phyloP scores from a whole-genome alignment of 2,113 vertebrate genomes.

The Ammodytes marinus region DNA sequence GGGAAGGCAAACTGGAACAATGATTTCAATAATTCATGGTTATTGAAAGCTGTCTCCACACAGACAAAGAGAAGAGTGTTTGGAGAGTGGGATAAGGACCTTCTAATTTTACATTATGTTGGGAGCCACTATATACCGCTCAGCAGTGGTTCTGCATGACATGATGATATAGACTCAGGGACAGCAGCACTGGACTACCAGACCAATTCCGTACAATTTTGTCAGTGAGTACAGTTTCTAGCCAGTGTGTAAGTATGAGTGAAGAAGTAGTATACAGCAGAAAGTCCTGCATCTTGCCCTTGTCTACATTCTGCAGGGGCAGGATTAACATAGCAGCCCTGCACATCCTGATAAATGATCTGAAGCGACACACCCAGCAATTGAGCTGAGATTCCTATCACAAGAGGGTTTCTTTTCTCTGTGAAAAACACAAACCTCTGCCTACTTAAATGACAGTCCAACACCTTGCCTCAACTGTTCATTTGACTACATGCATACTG shows the following conservation, averaged over 20 bases:
- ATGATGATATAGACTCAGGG: constrained; percentile 8
- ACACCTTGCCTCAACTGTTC: constrained; percentile 27
- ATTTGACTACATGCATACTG: constrained; percentile 27
- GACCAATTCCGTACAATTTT: constrained; percentile 31
- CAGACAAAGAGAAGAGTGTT: constrained; percentile 12
- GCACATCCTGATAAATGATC: constrained; percentile 58
- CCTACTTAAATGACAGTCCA: constrained; percentile 46
- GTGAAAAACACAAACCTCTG: constrained; percentile 33
- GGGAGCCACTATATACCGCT: neutral
- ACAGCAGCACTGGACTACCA: constrained; percentile 19
- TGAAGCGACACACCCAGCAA: constrained; percentile 55
- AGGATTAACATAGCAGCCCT: constrained; percentile 69
- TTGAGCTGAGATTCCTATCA: no score
- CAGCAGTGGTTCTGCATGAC: neutral
- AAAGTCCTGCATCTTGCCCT: constrained; percentile 56
- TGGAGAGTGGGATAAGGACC: constrained; percentile 36
- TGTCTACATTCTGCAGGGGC: constrained; percentile 59
- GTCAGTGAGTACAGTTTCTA: constrained; percentile 38
- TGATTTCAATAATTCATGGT: constrained; percentile 77
- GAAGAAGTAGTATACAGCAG: constrained; percentile 11
- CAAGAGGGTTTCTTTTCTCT: constrained; percentile 1
- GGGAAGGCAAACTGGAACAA: constrained; percentile 54
- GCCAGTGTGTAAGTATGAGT: constrained; percentile 9
- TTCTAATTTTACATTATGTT: constrained; percentile 48
- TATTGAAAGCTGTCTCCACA: constrained; percentile 52